Base-by-base conservation (phyloP, 1,140 invertebrate species). In the Plectrocnemia conspersa region DNA sequence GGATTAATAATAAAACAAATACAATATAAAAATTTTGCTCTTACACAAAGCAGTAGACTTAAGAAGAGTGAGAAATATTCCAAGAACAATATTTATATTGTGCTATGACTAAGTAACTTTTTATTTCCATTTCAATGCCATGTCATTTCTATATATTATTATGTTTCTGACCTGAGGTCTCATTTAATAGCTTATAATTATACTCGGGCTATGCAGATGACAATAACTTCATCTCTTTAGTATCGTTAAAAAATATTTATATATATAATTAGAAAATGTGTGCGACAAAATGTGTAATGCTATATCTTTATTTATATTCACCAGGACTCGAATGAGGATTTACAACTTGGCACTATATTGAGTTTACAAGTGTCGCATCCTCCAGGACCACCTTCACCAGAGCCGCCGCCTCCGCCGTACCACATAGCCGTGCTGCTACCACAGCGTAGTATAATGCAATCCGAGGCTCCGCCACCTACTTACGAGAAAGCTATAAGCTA, bases 361-460 rank as follows among this genome's bases (percentile, higher is more conserved):
- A 55, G 52, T 23, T 38, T 61, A 15, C 50, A 63, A 29, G 52
- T 48, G 7, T 47, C 54, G 7, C 33, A 53, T 33, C 46, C 52
- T 19, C 45, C 44, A 9, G 58, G 48, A 5, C 19, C 48, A 11
- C 45, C 52, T n/a, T 46, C 56, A 2, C 27, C 46, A 0, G 57
- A 58, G 24, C 59, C 59, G 22, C 58, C 64, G 56, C 62, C 50
- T 22, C 81, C 82, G 6, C 82, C 82, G 3, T 83, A 83, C 71
- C 81, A 83, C 66, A 81, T 83, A 68, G 82, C 82, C 5, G 79
- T 83, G 45, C 71, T 82, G 41, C 76, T 84, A 61, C 81, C 81
- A 9, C 73, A 75, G 38, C 69, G 73, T 16, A 60, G 67, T 54
- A 55, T 65, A 3, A 63, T 68, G 3, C 53, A 67, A 25, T 71